Evolutionary conservation across 35 echinoderm and acorn worm species (phyloP).

Genomic region (Acanthaster planci): DNA sequence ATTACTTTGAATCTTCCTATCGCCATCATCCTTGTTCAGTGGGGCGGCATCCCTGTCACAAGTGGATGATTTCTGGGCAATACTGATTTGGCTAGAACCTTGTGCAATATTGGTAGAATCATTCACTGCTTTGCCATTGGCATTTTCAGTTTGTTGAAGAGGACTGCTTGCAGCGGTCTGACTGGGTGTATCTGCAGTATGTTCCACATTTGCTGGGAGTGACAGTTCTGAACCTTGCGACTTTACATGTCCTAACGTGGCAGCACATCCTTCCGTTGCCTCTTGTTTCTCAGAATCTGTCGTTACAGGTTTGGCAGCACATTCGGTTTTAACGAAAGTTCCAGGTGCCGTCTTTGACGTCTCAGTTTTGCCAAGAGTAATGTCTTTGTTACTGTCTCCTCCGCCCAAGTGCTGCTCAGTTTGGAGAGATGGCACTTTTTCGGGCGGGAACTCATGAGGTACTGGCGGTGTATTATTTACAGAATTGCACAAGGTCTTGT

Average conservation of each 20-base stretch:
- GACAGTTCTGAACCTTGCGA: neutral
- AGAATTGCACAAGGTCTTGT: neutral
- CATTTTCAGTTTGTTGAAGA: neutral
- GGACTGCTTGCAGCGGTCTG: neutral
- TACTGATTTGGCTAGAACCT: neutral
- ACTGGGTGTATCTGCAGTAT: neutral
- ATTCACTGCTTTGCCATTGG: neutral
- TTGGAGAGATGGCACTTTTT: neutral
- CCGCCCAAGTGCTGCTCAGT: neutral
- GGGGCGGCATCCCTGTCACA: neutral
- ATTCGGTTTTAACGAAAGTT: too few relatives aligned
- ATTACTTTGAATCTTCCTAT: too few relatives aligned
- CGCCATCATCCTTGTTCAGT: neutral
- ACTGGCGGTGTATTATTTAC: neutral
- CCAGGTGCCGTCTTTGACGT: neutral
- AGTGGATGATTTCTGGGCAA: neutral
- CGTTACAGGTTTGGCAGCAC: too few relatives aligned
- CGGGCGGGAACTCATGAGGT: neutral
- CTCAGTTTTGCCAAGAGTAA: neutral
- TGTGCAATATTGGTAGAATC: neutral
- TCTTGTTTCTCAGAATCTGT: too few relatives aligned
- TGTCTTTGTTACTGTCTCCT: neutral
- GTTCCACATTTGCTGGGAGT: neutral
- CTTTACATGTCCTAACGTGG: too few relatives aligned
- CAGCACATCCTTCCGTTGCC: too few relatives aligned